Percentiles rank a stretch among this genome's conserved stretches.
phyloP scores from a whole-genome alignment of 1,140 invertebrate genomes.

The Drosophila kanapiae region DNA sequence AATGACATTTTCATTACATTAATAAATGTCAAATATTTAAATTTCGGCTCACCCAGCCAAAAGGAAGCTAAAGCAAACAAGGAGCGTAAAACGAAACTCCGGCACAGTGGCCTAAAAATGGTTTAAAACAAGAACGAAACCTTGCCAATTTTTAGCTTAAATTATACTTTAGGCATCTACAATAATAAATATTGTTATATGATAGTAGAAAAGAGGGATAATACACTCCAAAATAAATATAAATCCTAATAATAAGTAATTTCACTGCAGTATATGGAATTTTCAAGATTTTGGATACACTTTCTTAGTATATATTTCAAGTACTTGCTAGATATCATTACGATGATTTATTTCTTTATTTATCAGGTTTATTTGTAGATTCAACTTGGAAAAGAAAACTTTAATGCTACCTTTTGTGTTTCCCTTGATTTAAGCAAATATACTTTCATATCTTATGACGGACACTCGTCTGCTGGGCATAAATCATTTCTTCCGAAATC shows the following conservation, averaged over 20 bases:
- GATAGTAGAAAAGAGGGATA: neutral
- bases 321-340: neutral
- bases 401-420: neutral
- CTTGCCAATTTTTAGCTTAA: neutral
- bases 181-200: neutral
- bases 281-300: neutral
- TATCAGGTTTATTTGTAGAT: too few relatives aligned
- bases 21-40: slow-evolving; percentile 82
- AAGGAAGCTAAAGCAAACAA: slow-evolving; percentile 36
- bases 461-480: slow-evolving; percentile 7
- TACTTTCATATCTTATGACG: neutral
- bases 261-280: neutral
- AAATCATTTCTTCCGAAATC: slow-evolving; percentile 18
- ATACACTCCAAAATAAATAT: neutral
- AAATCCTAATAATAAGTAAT: neutral
- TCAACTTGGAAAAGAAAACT: neutral
- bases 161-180: neutral
- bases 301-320: neutral
- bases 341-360: neutral
- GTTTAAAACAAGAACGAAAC: too few relatives aligned
- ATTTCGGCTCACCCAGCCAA: slow-evolving; percentile 67
- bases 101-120: slow-evolving; percentile 42
- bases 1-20: slow-evolving; percentile 79
- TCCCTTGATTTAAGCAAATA: slow-evolving; percentile 3
- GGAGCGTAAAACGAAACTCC: slow-evolving; percentile 23